Evolutionary conservation across 2,888 invertebrate genomes (phyloP).

Genomic region (Acanthoscelides obtectus): DNA sequence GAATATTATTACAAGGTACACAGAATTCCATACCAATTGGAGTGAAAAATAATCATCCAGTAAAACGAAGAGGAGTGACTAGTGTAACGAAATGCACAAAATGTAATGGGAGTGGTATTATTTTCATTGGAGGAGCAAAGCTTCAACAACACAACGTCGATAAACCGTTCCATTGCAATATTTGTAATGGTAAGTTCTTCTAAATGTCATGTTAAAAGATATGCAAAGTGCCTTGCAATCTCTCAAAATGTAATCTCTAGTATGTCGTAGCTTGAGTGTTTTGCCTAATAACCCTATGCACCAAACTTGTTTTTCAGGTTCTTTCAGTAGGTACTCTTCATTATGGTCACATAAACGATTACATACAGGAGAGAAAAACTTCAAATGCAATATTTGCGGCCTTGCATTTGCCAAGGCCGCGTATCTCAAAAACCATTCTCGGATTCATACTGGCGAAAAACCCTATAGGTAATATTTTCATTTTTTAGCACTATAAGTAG

Average conservation of each 20-base stretch:
- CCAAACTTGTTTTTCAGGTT: slow-evolving; percentile 40
- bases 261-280: background rate
- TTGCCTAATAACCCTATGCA: background rate
- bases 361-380: slow-evolving; percentile 79
- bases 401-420: slow-evolving; percentile 86
- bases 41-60: slow-evolving; percentile 60
- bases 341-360: slow-evolving; percentile 86
- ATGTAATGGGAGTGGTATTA: slow-evolving; percentile 84
- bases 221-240: too few species aligned
- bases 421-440: slow-evolving; percentile 83
- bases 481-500: too few species aligned
- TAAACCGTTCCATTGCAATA: slow-evolving; percentile 85
- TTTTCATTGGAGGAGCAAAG: slow-evolving; percentile 68
- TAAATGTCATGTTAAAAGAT: background rate
- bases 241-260: background rate
- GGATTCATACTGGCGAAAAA: slow-evolving; percentile 75
- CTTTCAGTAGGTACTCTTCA: slow-evolving; percentile 79
- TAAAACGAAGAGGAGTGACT: slow-evolving; percentile 76
- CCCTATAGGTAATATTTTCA: slow-evolving; percentile 40
- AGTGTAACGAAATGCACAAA: slow-evolving; percentile 85
- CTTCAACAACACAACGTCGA: slow-evolving; percentile 61
- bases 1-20: slow-evolving; percentile 35
- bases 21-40: slow-evolving; percentile 52
- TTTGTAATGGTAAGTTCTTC: slow-evolving; percentile 64
- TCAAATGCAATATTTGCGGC: slow-evolving; percentile 84